A percentile compares a stretch with the other conserved stretches of the same genome.
These are phyloP conservation scores for Nixonia krombeini DNA, from an alignment of 1,140 invertebrate species.

Conservation along the genomic window DNA sequence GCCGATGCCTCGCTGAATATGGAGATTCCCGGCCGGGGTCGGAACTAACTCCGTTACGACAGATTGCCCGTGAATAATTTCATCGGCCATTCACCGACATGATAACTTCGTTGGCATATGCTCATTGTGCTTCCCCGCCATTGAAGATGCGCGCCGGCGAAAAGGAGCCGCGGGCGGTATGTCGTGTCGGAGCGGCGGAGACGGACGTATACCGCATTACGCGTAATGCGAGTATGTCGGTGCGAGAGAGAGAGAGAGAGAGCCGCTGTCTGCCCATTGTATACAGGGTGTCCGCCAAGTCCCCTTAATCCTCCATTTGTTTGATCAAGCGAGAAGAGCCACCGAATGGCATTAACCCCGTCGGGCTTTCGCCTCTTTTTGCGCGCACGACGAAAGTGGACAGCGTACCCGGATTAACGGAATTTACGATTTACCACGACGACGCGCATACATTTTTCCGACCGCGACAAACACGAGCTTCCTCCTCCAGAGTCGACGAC, in stretches of 20 bases:
- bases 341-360: constrained; percentile 50
- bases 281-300: constrained; percentile 26
- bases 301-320: constrained; percentile 53
- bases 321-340: constrained; percentile 51
- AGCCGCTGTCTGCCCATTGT: constrained; percentile 21
- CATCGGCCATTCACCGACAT: constrained; percentile 59
- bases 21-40: constrained; percentile 58
- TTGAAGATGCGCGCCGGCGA: constrained; percentile 24
- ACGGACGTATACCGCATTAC: constrained; percentile 5
- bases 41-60: constrained; percentile 68
- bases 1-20: constrained; percentile 58
- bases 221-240: too few relatives aligned
- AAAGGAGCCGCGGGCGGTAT: neutral
- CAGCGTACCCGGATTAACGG: constrained; percentile 35
- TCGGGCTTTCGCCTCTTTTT: constrained; percentile 46
- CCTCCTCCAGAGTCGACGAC: too few relatives aligned
- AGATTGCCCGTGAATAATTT: constrained; percentile 68
- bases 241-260: constrained; percentile 8
- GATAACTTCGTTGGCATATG: constrained; percentile 66
- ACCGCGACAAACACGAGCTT: too few relatives aligned
- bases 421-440: constrained; percentile 42
- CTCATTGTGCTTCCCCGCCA: constrained; percentile 54
- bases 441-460: too few relatives aligned
- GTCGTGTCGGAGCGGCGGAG: neutral
- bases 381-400: constrained; percentile 1